Evolutionary conservation across 2,888 invertebrate genomes (phyloP), one percentile per base, ranked within the genome.

Genomic region (Drosophila rellima): DNA sequence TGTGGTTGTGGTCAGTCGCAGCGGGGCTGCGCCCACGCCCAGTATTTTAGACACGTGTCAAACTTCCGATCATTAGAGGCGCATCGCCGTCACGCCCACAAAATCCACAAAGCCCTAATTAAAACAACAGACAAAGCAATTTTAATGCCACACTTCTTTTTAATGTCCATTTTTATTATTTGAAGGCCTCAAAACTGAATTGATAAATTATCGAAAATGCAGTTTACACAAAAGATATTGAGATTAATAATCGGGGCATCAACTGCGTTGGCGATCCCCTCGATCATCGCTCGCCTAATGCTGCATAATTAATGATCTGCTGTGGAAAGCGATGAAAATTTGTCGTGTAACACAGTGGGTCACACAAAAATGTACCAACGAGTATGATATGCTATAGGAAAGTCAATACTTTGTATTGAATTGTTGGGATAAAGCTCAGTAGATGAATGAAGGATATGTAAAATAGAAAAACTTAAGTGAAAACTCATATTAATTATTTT

Each of bases 21-120:
- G n/a, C n/a, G n/a, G n/a, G n/a, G n/a, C n/a, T n/a, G n/a, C n/a
- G 54, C 71, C 83, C 71, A 66, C 57, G 74, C 31, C 15, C 45
- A 47, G 23, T 40, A 56, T 63, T n/a, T 33, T 18, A 65, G 82
- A 68, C 82, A 82, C 82, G 88, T 82, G 82, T 83, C 88, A 83
- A 86, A 88, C 85, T 86, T 86, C 85, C 85, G 89, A 86, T 87
- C 89, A 89, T 86, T 89, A 86, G 80, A 65, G 72, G 66, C 67
- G 74, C 78, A 80, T 62, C 71, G 59, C 64, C 31, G 50, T 65
- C 72, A 88, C 87, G 77, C 84, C 77, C 74, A 83, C 77, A 62
- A 39, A 35, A 23, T 35, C 55, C 37, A 17, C 54, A 59, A 66
- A 68, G 48, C 70, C 73, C 89, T 88, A 85, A 85, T 89, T 89